A percentile compares a stretch with the other conserved stretches of the same genome.
Evolutionary conservation across 2,113 vertebrate genomes (phyloP).

Genomic region (Eurystomus gularis): DNA sequence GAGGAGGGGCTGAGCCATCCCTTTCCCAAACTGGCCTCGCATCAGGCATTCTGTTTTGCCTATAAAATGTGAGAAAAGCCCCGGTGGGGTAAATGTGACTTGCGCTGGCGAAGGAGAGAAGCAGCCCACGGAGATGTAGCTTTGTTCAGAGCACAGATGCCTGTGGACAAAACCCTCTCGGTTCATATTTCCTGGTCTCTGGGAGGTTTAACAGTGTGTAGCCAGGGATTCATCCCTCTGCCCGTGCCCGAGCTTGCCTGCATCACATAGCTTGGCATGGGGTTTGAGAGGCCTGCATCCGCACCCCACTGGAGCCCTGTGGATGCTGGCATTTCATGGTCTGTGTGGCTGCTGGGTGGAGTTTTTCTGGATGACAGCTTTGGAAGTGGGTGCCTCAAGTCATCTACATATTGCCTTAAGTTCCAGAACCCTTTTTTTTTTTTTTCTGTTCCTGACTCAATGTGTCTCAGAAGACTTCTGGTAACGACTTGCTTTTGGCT

Average conservation of each 20-base stretch:
- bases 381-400: conserved; percentile 46
- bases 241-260: neutral
- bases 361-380: conserved; percentile 39
- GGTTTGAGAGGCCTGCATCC: neutral
- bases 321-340: neutral
- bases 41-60: neutral
- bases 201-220: neutral
- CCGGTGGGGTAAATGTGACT: neutral
- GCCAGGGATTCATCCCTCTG: neutral
- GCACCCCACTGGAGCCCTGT: neutral
- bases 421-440: neutral
- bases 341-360: neutral
- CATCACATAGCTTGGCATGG: fast-evolving
- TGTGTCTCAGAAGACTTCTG: conserved; percentile 59
- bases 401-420: conserved; percentile 31
- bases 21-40: neutral
- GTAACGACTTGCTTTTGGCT: conserved; percentile 63
- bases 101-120: neutral
- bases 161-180: conserved; percentile 6
- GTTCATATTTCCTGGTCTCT: conserved; percentile 23
- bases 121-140: neutral
- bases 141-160: conserved; percentile 42
- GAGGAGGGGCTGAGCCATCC: neutral
- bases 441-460: conserved; percentile 23
- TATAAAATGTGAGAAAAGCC: neutral